Percentiles rank a stretch among this genome's conserved stretches.
These are phyloP conservation scores for Cosmia pyralina DNA, from an alignment of 2,888 invertebrate species.

Conservation along the genomic window DNA sequence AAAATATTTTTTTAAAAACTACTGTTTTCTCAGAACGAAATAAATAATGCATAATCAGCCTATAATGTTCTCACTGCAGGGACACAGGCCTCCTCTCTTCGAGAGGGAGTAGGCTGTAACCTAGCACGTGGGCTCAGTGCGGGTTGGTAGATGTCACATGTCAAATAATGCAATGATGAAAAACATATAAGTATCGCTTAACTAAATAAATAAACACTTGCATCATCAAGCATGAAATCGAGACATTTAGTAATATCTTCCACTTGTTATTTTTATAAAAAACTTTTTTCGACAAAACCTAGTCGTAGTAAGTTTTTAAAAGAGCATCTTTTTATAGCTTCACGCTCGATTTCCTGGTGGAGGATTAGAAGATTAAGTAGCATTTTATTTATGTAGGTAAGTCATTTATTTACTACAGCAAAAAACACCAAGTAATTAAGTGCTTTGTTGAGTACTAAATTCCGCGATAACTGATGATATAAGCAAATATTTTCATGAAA, in stretches of 20 bases:
- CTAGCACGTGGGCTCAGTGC: no score
- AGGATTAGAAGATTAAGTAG: slow-evolving; percentile 25
- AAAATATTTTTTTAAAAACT: neutral
- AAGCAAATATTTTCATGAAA: neutral
- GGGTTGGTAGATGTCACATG: no score
- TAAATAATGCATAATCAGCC: no score
- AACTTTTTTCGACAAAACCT: slow-evolving; percentile 15
- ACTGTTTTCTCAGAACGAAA: neutral
- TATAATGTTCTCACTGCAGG: no score
- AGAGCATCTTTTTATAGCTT: slow-evolving; percentile 28
- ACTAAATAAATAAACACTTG: neutral
- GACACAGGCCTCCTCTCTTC: no score
- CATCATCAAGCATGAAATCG: slow-evolving; percentile 42
- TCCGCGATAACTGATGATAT: slow-evolving; percentile 9
- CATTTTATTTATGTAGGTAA: slow-evolving; percentile 25
- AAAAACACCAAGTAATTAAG: slow-evolving; percentile 7
- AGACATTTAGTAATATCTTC: slow-evolving; percentile 60
- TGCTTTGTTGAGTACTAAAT: slow-evolving; percentile 15
- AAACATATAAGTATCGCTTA: neutral
- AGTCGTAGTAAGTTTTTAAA: no score
- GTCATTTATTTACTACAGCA: neutral
- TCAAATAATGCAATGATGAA: neutral
- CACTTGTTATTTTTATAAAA: slow-evolving; percentile 43
- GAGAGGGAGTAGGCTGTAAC: no score
- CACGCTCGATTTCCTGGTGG: slow-evolving; percentile 34